Conservation (phyloP, 2,113 vertebrate species). For the Siniperca knerii region DNA sequence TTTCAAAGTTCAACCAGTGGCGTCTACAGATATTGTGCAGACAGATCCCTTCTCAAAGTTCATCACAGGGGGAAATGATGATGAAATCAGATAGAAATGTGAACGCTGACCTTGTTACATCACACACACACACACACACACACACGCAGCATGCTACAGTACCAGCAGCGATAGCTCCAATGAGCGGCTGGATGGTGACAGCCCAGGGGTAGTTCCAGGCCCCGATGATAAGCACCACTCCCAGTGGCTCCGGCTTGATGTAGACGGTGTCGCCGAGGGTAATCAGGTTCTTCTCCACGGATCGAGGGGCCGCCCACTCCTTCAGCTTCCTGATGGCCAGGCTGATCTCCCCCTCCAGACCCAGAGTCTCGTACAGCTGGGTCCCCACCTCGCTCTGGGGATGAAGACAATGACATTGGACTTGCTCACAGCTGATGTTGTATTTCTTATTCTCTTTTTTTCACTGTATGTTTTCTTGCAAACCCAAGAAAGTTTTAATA, state of each 20-base stretch:
- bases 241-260: slow-evolving; percentile 88
- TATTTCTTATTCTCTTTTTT: neutral
- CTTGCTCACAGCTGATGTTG: neutral
- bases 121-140: slow-evolving; percentile 23
- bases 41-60: neutral
- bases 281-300: slow-evolving; percentile 84
- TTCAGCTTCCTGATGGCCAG: slow-evolving; percentile 84
- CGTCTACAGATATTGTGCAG: neutral
- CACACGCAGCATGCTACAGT: slow-evolving; percentile 20
- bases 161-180: slow-evolving; percentile 96
- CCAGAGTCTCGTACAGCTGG: slow-evolving; percentile 85
- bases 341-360: slow-evolving; percentile 84
- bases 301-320: slow-evolving; percentile 86
- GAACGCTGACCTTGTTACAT: slow-evolving; percentile 28
- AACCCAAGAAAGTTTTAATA: neutral
- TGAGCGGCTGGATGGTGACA: slow-evolving; percentile 87
- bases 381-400: slow-evolving; percentile 79
- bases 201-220: slow-evolving; percentile 96
- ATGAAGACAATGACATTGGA: neutral
- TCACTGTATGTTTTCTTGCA: neutral
- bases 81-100: slow-evolving; percentile 16
- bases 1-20: neutral
- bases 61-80: neutral
- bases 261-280: slow-evolving; percentile 87
- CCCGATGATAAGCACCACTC: slow-evolving; percentile 91